Base-by-base conservation (phyloP, 2,888 invertebrate genomes). In the Andrena marginata region DNA sequence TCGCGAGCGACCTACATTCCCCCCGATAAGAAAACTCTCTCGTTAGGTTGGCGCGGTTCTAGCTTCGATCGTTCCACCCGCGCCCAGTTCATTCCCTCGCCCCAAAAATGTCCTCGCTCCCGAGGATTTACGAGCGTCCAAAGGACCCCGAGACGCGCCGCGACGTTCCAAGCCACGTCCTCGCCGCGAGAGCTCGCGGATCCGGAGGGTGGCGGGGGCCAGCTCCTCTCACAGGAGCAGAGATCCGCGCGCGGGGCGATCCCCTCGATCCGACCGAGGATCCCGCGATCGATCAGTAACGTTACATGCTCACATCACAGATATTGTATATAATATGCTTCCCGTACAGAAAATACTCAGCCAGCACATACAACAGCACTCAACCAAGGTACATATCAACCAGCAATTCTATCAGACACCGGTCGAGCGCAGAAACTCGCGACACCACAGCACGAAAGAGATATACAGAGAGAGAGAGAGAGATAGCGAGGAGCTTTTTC, bases 341-440 rank as follows among this genome's bases (percentile, higher is more conserved):
- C 82, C 85, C 82, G 84, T 89, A 90, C 90, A 88, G 84, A 89
- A 33, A 83, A 92, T 92, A 93, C 91, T 93, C 93, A 94, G 94
- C 94, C 94, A 94, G 94, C 94, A 94, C 94, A 94, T 94, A 94
- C 94, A 93, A 93, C 92, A 93, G 88, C 92, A 94, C 93, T 94
- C 91, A 94, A 90, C 87, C 92, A 93, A 94, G 94, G 94, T 94
- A 94, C 93, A 94, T 93, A 94, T 92, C 85, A 88, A 70, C 71
- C 80, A 67, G 71, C 35, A 23, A 75, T 70, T 69, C 78, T 70
- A 72, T 75, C 72, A 62, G 67, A 80, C 80, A 83, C 71, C 60
- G 73, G 73, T 60, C 80, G 81, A 75, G 65, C 73, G 62, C 68
- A 33, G 48, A 69, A 72, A 78, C 80, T n/a, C 74, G 64, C 31